Conservation (phyloP, 2,888 invertebrate genomes). For the Nysson spinosus region DNA sequence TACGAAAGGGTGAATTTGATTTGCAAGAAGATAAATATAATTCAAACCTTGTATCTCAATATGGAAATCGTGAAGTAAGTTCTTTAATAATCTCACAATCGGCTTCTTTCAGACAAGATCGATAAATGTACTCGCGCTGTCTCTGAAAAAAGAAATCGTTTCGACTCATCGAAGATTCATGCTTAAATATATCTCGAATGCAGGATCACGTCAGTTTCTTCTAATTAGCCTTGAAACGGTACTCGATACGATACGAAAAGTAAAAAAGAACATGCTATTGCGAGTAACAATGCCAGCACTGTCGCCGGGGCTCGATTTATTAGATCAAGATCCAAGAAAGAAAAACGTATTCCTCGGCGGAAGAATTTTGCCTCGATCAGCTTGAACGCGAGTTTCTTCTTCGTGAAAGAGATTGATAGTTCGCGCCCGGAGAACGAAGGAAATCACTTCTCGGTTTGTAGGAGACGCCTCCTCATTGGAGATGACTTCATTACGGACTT, state of each 20-base stretch:
- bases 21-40: too few species aligned
- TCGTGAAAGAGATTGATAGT: conserved; percentile 30
- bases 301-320: conserved; percentile 6
- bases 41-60: too few species aligned
- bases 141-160: too few species aligned
- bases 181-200: neutral
- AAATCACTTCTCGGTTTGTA: conserved; percentile 35
- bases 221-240: neutral
- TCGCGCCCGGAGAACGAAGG: conserved; percentile 17
- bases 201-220: neutral
- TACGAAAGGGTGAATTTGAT: too few species aligned
- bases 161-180: too few species aligned
- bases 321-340: neutral
- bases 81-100: too few species aligned
- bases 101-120: too few species aligned
- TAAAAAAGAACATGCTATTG: neutral
- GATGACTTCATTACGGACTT: conserved; percentile 30
- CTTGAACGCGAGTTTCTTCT: conserved; percentile 10
- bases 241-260: neutral
- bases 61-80: too few species aligned
- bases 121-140: too few species aligned
- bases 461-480: conserved; percentile 8
- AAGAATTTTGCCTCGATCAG: conserved; percentile 9
- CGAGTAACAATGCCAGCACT: conserved; percentile 8
- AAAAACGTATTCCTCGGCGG: neutral